Conservation (phyloP, 2,113 vertebrate genomes). For the Dipodomys ordii region DNA sequence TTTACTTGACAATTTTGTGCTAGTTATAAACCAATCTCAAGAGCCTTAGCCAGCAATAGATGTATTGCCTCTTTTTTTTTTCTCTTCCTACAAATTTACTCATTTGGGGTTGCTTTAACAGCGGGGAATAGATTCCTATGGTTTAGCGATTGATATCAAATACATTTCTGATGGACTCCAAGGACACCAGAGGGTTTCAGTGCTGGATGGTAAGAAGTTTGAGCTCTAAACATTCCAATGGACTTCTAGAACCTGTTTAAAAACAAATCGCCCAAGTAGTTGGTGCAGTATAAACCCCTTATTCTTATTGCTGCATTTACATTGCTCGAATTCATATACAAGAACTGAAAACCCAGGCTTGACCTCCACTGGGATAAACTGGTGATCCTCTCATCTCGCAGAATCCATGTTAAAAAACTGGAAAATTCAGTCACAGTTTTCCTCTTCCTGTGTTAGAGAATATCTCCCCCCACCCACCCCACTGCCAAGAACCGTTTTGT, state of each 20-base stretch:
- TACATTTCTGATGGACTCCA: neutral
- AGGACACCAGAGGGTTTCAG: neutral
- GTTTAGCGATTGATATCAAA: neutral
- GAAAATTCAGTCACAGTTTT: conserved; percentile 71
- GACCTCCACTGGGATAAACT: neutral
- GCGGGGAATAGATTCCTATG: neutral
- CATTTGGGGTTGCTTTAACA: neutral
- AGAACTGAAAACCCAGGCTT: neutral
- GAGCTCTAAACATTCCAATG: neutral
- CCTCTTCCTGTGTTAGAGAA: conserved; percentile 35
- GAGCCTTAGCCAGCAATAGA: neutral
- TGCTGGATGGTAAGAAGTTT: neutral
- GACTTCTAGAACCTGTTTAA: neutral
- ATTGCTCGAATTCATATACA: neutral
- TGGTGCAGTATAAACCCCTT: neutral
- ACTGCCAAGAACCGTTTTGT: conserved; percentile 33
- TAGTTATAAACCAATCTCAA: neutral
- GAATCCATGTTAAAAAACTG: conserved; percentile 59
- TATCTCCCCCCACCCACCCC: neutral
- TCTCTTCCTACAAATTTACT: neutral
- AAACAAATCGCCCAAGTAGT: neutral
- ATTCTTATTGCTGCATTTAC: neutral
- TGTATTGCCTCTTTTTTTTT: neutral
- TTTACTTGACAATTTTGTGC: neutral
- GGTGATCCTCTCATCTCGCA: neutral